phyloP scores from a whole-genome alignment of 2,113 vertebrate species.

The Aix galericulata region DNA sequence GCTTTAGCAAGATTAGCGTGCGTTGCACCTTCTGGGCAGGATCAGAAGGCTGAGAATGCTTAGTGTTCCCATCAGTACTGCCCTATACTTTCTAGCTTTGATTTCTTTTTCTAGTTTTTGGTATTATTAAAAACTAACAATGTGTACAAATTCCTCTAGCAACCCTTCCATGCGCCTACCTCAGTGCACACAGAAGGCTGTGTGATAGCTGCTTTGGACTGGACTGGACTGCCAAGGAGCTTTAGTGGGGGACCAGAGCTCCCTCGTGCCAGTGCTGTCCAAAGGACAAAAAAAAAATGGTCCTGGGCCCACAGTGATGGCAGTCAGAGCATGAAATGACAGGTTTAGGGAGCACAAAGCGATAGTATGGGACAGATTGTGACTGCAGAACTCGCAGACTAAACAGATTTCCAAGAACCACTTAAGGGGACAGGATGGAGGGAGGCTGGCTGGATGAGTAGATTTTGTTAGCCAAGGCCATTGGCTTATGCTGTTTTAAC shows the following conservation, averaged over 20 bases:
- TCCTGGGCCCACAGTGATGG: not conserved
- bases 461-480: not conserved
- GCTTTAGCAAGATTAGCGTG: constrained; percentile 16
- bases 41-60: not conserved
- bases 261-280: accelerated
- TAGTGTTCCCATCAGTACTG: not conserved
- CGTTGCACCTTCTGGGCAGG: not conserved
- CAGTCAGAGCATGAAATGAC: not conserved
- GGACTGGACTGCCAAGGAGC: not conserved
- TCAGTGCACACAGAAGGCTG: accelerated
- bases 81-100: not conserved
- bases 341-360: not conserved
- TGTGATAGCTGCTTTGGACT: not conserved
- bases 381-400: not conserved
- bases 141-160: not conserved
- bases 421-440: not conserved
- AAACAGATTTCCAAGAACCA: not conserved
- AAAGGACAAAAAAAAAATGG: not conserved
- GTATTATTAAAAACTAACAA: not conserved
- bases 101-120: not conserved
- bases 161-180: not conserved
- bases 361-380: not conserved
- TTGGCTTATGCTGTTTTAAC: not conserved
- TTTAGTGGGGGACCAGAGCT: not conserved
- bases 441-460: not conserved